phyloP scores from a whole-genome alignment of 2,797 vertebrate species.

The Siniperca undulata region DNA sequence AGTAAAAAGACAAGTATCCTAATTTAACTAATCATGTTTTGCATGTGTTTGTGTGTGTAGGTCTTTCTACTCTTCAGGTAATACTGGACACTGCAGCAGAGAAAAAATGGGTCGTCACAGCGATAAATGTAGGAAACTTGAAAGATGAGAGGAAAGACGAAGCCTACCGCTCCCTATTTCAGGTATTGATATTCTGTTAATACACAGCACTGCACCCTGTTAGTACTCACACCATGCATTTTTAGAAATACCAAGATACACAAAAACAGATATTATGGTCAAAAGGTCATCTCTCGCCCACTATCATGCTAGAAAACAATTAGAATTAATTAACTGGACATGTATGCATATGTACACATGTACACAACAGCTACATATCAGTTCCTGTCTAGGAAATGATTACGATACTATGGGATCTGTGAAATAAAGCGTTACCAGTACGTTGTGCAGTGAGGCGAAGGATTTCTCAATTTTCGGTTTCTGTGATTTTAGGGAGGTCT shows the following conservation, averaged over 20 bases:
- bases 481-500: conserved; percentile 1
- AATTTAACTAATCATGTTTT: background rate
- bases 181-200: conserved; percentile 68
- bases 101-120: conserved; percentile 97
- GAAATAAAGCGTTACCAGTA: background rate
- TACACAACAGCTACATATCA: too few species aligned
- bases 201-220: background rate
- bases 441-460: background rate
- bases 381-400: too few species aligned
- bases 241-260: background rate
- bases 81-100: conserved; percentile 96
- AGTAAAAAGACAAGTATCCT: background rate
- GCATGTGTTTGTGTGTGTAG: conserved; percentile 71
- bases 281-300: background rate
- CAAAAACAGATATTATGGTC: background rate
- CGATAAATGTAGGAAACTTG: conserved; percentile 96
- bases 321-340: too few species aligned
- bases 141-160: conserved; percentile 98
- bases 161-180: conserved; percentile 95
- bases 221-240: background rate
- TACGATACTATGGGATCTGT: background rate
- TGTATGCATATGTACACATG: too few species aligned
- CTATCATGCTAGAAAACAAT: background rate
- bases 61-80: conserved; percentile 94
- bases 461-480: background rate